These are phyloP conservation scores for Microcebus griseorufus DNA, from an alignment of 2,113 vertebrate species.

Conservation along the genomic window DNA sequence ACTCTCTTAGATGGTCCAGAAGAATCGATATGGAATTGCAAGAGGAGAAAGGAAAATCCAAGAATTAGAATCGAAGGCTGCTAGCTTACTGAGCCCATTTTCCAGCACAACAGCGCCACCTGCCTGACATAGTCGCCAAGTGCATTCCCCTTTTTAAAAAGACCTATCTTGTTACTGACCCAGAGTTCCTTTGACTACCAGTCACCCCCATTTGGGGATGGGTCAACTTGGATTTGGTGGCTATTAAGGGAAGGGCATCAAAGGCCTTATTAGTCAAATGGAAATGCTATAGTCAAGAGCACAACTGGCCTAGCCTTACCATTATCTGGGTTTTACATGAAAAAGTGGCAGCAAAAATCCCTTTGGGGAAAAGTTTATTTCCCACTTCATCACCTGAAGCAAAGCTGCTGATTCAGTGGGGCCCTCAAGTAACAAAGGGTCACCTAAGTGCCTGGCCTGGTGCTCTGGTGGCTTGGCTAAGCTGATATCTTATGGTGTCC, in stretches of 20 bases:
- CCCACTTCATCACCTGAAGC: neutral
- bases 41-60: neutral
- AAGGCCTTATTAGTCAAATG: neutral
- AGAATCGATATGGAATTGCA: neutral
- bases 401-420: neutral
- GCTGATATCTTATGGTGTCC: neutral
- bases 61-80: no score
- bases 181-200: neutral
- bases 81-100: neutral
- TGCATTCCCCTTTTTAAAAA: neutral
- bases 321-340: neutral
- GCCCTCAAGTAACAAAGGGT: neutral
- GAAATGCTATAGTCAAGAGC: neutral
- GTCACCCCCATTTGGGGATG: neutral
- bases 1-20: neutral
- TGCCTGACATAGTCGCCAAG: neutral
- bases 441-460: neutral
- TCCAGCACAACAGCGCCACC: constrained; percentile 1
- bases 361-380: neutral
- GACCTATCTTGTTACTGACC: neutral
- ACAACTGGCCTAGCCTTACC: neutral
- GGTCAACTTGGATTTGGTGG: neutral
- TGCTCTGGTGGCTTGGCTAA: neutral
- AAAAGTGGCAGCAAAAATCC: neutral
- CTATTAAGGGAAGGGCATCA: neutral